Evolutionary conservation across 2,888 invertebrate species (phyloP).

Genomic region (Metacarcinus magister): DNA sequence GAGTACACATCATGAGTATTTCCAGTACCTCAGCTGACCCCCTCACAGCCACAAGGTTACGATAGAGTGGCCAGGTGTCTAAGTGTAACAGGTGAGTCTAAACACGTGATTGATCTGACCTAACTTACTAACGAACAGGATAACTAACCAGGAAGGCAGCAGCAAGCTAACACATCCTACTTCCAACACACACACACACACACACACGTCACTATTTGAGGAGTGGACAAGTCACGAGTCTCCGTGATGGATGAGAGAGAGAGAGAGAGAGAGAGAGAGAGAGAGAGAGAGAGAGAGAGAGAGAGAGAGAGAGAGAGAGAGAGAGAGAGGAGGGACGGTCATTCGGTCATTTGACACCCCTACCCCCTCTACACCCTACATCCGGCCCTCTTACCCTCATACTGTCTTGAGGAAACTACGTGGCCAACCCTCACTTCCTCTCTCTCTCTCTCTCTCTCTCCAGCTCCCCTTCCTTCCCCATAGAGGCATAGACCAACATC

Average conservation of each 20-base stretch:
- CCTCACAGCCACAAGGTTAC: too few species aligned
- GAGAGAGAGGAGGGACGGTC: neutral
- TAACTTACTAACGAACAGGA: too few species aligned
- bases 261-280: conserved; percentile 26
- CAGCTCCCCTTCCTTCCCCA: neutral
- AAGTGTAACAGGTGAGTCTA: too few species aligned
- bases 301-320: conserved; percentile 47
- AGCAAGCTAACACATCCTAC: too few species aligned
- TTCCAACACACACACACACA: neutral
- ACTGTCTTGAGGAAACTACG: neutral
- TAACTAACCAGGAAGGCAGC: too few species aligned
- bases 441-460: neutral
- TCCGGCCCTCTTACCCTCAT: conserved; percentile 9
- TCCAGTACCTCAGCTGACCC: too few species aligned
- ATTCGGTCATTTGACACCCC: conserved; percentile 43
- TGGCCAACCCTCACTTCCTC: neutral
- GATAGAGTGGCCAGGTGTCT: too few species aligned
- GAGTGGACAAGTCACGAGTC: conserved; percentile 22
- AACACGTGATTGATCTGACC: too few species aligned
- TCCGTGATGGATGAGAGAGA: conserved; percentile 15
- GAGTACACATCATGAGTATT: too few species aligned
- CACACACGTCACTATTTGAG: conserved; percentile 15
- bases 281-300: conserved; percentile 38
- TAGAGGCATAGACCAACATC: too few species aligned
- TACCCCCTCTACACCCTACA: neutral